Evolutionary conservation across 2,888 invertebrate genomes (phyloP), one percentile per base, ranked within the genome.

Genomic region (Spicauda simplicius): DNA sequence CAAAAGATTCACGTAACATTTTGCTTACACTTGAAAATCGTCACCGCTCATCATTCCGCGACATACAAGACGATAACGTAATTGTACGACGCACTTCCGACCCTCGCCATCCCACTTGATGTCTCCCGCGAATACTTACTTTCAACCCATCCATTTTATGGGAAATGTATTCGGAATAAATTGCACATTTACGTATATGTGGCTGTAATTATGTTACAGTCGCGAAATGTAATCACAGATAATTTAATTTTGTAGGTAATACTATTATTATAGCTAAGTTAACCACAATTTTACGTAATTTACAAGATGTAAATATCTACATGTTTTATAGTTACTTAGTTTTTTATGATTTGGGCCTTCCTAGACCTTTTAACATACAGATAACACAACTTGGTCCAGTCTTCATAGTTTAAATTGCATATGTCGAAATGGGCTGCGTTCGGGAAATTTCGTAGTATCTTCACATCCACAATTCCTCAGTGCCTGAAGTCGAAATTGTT

Each of bases 21-120:
- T 11, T 41, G 41, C 41, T 41, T 14, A 14, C 37, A 37, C 45
- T 58, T 58, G 14, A 37, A 6, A 18, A 11, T 19, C 45, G 53
- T 57, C 20, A 53, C 54, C 1, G 33, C 33, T 55, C 54, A 20
- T 55, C 58, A 45, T 58, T 45, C 45, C 12, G 14, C 37, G 19
- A n/a, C 45, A 48, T 48, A 25, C 45, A 59, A 41, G 25, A 59
- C 58, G 56, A 33, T 56, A 64, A 56, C 48, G 8, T 56, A 56
- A 64, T 64, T 64, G 56, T 56, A 64, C 56, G 50, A 56, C 56
- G 64, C 33, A 30, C 56, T 64, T 64, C 50, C 53, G 53, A 37
- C 52, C 61, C 63, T 16, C 55, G 30, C 19, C 63, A 56, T 30
- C 41, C 25, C 48, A 30, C 48, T 50, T 20, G 41, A 41, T 41